Base-by-base conservation (phyloP, 2,888 invertebrate genomes). In the Pterostichus madidus region DNA sequence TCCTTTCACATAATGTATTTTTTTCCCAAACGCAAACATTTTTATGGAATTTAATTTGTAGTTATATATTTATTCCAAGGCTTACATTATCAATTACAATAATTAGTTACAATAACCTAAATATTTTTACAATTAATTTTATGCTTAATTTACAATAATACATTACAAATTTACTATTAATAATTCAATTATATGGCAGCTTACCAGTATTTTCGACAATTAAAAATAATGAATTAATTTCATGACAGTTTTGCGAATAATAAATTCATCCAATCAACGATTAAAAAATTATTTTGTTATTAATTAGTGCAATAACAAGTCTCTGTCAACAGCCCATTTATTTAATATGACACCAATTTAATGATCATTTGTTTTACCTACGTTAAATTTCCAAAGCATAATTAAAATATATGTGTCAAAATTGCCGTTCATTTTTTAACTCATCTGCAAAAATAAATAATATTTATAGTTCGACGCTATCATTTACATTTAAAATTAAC, bases 281-380 rank as follows among this genome's bases (percentile, higher is more conserved):
- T n/a, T 52, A 31, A 52, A 75, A 75, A 61, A 78, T n/a, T 17
- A 59, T 39, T 31, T 39, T 10, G 46, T 46, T 64, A 79, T 79
- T 79, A 64, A 79, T 79, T 61, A 64, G 15, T 64, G 61, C 64
- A 61, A n/a, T 79, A 61, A 61, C 61, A 46, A 46, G 31, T 64
- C 49, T n/a, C 17, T 44, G 64, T 79, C 79, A 79, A 24, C 61
- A 49, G 64, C 31, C 64, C 79, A 79, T 61, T 79, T 49, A 49
- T 79, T 56, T 64, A 64, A 79, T 79, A 49, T 79, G 79, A 79
- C 79, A 64, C 46, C 44, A 35, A 79, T 77, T 76, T 75, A 75
- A 49, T 52, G 75, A 32, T 31, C 75, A 13, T 52, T 75, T 75
- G 39, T 71, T 71, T 71, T 44, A 71, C 68, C 39, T 71, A 44